These are phyloP conservation scores for Porites evermanni DNA, from an alignment of 92 coral and sea anemone genomes.

Conservation along the genomic window DNA sequence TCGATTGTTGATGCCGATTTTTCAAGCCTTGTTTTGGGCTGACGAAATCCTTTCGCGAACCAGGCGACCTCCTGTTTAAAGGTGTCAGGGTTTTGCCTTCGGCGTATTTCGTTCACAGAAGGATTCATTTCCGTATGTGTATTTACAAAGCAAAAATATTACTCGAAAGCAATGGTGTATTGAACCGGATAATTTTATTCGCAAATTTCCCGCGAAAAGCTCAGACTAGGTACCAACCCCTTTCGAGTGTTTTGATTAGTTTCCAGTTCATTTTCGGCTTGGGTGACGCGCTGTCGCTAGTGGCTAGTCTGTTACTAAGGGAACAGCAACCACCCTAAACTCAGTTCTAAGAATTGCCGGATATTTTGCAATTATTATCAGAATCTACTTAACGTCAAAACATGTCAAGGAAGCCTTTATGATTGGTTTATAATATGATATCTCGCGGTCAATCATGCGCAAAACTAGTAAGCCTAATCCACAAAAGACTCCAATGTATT, in stretches of 20 bases:
- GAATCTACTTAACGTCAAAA: no score
- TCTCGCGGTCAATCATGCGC: no score
- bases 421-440: no score
- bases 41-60: neutral
- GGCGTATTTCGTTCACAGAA: neutral
- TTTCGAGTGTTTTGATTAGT: neutral
- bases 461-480: no score
- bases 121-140: neutral
- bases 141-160: neutral
- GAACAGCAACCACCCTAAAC: no score
- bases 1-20: slow-evolving; percentile 17
- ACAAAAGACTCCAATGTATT: no score
- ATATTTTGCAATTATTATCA: no score
- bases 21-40: slow-evolving; percentile 11
- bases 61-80: slow-evolving; percentile 13
- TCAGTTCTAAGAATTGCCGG: no score
- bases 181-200: neutral
- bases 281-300: slow-evolving; percentile 23
- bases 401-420: no score
- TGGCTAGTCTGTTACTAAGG: neutral
- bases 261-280: slow-evolving; percentile 30
- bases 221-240: neutral
- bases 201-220: slow-evolving; percentile 11
- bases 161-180: neutral
- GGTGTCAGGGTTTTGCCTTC: neutral